phyloP scores from a whole-genome alignment of 64 coral and sea anemone species.

The Hydrozoanthus tunicans region DNA sequence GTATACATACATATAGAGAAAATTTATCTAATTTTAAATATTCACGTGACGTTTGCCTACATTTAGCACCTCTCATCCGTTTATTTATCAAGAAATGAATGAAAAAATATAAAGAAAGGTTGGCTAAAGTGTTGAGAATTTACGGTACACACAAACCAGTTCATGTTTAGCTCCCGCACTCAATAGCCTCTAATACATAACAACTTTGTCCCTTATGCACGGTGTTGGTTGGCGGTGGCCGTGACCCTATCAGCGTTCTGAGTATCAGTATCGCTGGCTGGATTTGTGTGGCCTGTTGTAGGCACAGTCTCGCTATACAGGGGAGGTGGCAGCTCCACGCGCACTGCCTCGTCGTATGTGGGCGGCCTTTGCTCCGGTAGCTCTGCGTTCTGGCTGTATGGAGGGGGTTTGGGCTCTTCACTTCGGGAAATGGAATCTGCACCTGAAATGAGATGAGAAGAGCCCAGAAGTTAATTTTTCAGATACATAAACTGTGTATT shows the following conservation, averaged over 20 bases:
- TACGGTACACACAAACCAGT: too few species aligned
- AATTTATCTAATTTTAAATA: too few species aligned
- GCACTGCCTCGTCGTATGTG: slow-evolving; percentile 48
- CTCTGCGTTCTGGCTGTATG: slow-evolving; percentile 28
- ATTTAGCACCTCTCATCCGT: too few species aligned
- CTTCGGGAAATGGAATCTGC: slow-evolving; percentile 36
- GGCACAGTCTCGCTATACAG: slow-evolving; percentile 17
- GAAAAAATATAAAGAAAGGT: too few species aligned
- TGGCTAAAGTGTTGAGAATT: too few species aligned
- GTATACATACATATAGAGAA: too few species aligned
- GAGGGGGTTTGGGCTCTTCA: slow-evolving; percentile 41
- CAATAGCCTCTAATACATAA: not conserved
- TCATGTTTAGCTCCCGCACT: not conserved
- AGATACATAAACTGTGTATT: too few species aligned
- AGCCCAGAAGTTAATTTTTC: too few species aligned
- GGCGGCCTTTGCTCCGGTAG: slow-evolving; percentile 44
- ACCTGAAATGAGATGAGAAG: not conserved
- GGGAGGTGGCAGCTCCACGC: slow-evolving; percentile 41
- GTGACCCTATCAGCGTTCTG: not conserved
- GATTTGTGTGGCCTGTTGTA: not conserved
- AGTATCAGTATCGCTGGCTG: not conserved
- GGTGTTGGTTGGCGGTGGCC: slow-evolving; percentile 19
- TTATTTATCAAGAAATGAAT: too few species aligned
- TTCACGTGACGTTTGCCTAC: too few species aligned
- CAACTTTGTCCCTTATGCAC: not conserved